These are phyloP conservation scores for Barnardius zonarius DNA, from an alignment of 2,113 vertebrate genomes.

Conservation along the genomic window DNA sequence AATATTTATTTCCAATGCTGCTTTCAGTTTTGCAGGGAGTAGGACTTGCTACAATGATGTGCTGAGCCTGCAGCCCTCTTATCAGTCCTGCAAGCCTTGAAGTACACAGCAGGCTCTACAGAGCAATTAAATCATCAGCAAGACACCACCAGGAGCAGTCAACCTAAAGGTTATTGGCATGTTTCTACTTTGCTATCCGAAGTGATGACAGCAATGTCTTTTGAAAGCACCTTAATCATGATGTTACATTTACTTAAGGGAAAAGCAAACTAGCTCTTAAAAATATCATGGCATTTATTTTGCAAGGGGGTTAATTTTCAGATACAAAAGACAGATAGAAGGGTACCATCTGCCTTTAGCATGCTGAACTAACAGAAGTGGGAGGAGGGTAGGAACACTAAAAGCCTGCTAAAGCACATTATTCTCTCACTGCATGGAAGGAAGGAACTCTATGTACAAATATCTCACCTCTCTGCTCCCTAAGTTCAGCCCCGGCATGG, in stretches of 20 bases:
- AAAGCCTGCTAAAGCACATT: conserved; percentile 30
- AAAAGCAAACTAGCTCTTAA: neutral
- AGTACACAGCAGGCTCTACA: neutral
- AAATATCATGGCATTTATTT: neutral
- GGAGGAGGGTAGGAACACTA: conserved; percentile 55
- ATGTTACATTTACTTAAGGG: neutral
- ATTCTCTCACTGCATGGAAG: conserved; percentile 20
- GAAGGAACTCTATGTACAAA: neutral
- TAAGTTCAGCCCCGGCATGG: neutral
- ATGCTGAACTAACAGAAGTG: conserved; percentile 49
- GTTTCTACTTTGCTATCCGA: neutral
- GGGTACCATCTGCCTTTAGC: conserved; percentile 43
- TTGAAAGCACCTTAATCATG: neutral
- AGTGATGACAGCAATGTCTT: neutral
- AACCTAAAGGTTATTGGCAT: neutral
- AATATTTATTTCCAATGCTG: neutral
- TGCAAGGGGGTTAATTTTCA: neutral
- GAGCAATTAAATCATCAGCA: conserved; percentile 9
- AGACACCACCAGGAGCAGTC: neutral
- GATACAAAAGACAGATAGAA: neutral
- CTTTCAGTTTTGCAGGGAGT: neutral
- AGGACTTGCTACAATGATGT: neutral
- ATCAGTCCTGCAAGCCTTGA: neutral
- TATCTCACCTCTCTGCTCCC: neutral
- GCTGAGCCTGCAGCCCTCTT: neutral